Evolutionary conservation across 2,888 invertebrate genomes (phyloP).

Genomic region (Pocota personata): DNA sequence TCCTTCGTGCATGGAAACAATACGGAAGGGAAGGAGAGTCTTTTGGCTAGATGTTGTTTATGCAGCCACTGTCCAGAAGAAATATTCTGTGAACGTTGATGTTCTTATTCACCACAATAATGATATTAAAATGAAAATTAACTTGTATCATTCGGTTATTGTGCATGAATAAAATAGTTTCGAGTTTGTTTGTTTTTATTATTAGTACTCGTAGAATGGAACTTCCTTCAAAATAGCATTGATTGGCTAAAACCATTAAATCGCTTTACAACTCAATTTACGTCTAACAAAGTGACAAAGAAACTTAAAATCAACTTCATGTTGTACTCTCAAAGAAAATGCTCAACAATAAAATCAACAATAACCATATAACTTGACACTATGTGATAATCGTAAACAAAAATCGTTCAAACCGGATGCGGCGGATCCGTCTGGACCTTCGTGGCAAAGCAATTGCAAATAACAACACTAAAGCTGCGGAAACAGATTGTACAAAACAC

Average conservation of each 20-base stretch:
- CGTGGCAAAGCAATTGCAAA: conserved; percentile 36
- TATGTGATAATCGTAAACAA: conserved; percentile 71
- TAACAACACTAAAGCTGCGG: conserved; percentile 60
- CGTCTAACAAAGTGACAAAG: background rate
- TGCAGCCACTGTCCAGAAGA: conserved; percentile 53
- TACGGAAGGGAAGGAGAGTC: background rate
- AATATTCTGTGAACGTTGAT: conserved; percentile 28
- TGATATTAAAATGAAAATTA: conserved; percentile 41
- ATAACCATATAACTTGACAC: conserved; percentile 69
- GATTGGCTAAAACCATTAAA: background rate
- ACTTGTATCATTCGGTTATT: conserved; percentile 7
- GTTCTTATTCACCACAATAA: conserved; percentile 10
- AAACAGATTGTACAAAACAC: conserved; percentile 68
- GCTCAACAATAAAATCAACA: conserved; percentile 43
- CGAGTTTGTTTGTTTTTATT: background rate
- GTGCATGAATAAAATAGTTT: too few species aligned
- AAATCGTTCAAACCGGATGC: conserved; percentile 43
- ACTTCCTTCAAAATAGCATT: background rate
- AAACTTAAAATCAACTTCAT: background rate
- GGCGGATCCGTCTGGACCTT: conserved; percentile 32
- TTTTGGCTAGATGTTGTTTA: conserved; percentile 26
- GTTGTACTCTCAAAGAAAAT: background rate
- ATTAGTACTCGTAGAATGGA: background rate
- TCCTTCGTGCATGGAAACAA: background rate
- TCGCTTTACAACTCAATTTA: conserved; percentile 43